A percentile compares a stretch with the other conserved stretches of the same genome.
Conservation (phyloP, 2,797 vertebrate genomes). For the Garrulus glandarius region DNA sequence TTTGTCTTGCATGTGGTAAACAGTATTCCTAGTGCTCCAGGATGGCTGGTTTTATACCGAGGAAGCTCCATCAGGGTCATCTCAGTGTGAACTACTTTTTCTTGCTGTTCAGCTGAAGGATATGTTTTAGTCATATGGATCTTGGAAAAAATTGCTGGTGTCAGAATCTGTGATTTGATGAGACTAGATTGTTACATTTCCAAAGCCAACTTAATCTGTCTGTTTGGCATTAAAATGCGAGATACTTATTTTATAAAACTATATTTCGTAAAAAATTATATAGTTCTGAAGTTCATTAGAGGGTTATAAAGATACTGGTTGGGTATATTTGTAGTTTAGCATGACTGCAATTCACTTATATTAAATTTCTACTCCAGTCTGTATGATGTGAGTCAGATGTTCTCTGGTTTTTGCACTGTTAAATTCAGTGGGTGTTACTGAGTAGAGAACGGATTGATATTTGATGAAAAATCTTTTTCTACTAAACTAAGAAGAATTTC, state of each 20-base stretch:
- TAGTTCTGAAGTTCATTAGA: neutral
- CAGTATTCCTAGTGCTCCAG: neutral
- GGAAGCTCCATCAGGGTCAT: neutral
- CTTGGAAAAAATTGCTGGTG: neutral
- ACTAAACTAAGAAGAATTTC: neutral
- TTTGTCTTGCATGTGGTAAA: accelerated
- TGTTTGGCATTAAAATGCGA: neutral
- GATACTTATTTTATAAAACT: neutral
- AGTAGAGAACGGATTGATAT: neutral
- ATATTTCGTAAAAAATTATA: accelerated
- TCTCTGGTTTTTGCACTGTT: neutral
- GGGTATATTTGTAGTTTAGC: neutral
- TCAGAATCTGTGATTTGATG: neutral
- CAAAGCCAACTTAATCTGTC: neutral
- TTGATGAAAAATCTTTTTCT: neutral
- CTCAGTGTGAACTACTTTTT: neutral
- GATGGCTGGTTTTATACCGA: neutral
- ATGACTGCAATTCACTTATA: neutral
- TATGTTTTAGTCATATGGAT: neutral
- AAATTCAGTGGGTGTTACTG: neutral
- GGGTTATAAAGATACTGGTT: neutral
- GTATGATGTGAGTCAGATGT: neutral
- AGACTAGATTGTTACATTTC: neutral
- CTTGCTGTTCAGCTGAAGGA: neutral
- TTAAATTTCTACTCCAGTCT: neutral